Conservation (phyloP, 2,888 invertebrate genomes). For the Drosophila meridiana region DNA sequence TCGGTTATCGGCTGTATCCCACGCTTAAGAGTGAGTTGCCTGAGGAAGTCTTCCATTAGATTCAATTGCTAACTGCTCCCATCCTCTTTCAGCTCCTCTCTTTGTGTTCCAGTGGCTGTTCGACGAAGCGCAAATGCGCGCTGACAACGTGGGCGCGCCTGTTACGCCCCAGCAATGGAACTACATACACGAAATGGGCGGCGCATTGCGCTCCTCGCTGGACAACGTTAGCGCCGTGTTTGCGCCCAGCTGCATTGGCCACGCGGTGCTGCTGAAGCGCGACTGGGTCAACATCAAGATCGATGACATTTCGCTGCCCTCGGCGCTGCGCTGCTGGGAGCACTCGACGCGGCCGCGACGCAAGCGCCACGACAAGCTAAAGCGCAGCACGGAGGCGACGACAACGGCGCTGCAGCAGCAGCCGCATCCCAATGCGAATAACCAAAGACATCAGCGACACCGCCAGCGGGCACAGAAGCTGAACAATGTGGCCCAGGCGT, state of each 20-base stretch:
- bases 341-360: slow-evolving; percentile 85
- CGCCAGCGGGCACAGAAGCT: slow-evolving; percentile 66
- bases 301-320: slow-evolving; percentile 92
- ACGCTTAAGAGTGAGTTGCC: slow-evolving; percentile 89
- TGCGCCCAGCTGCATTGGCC: slow-evolving; percentile 97
- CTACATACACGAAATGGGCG: slow-evolving; percentile 95
- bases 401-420: slow-evolving; percentile 43
- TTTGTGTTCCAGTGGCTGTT: slow-evolving; percentile 98
- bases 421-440: slow-evolving; percentile 61
- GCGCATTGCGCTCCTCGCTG: slow-evolving; percentile 92
- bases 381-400: slow-evolving; percentile 81
- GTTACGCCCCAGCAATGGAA: slow-evolving; percentile 96
- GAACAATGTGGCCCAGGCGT: slow-evolving; percentile 55
- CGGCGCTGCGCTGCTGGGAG: slow-evolving; percentile 96
- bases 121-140: slow-evolving; percentile 97
- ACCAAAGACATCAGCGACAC: slow-evolving; percentile 75
- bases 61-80: slow-evolving; percentile 40
- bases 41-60: neutral
- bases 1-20: slow-evolving; percentile 95
- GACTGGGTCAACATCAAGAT: slow-evolving; percentile 95
- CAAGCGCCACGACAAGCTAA: slow-evolving; percentile 75
- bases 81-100: slow-evolving; percentile 88
- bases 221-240: slow-evolving; percentile 95
- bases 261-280: slow-evolving; percentile 93
- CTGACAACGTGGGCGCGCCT: slow-evolving; percentile 95